Percentiles rank a stretch among this genome's conserved stretches.
phyloP scores from a whole-genome alignment of 2,113 vertebrate species.

The Oreochromis aureus region DNA sequence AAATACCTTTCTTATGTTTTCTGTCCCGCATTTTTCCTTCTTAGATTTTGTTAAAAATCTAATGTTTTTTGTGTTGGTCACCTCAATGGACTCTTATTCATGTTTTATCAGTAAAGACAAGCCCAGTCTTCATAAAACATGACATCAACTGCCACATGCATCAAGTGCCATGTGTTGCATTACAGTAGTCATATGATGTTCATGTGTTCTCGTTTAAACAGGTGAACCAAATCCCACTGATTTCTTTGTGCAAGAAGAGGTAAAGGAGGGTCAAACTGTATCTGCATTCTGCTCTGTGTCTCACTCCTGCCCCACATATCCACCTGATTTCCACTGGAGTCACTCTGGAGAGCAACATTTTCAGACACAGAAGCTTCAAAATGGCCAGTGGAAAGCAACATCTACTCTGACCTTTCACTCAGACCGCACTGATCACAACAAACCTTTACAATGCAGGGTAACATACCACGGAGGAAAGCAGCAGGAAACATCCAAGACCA shows the following conservation, averaged over 20 bases:
- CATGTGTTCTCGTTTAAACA: background rate
- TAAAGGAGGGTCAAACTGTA: background rate
- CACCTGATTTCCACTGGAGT: conserved; percentile 59
- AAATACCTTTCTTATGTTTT: background rate
- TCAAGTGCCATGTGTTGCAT: background rate
- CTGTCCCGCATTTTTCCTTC: background rate
- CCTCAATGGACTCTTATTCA: background rate
- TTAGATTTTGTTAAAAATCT: background rate
- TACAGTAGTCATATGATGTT: background rate
- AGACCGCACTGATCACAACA: conserved; percentile 30
- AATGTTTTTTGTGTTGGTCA: background rate
- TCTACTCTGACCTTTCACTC: conserved; percentile 55
- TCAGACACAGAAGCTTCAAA: background rate
- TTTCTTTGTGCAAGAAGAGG: conserved; percentile 18
- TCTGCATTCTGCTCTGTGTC: conserved; percentile 49
- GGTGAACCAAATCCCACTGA: background rate
- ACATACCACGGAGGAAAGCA: background rate
- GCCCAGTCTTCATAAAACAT: background rate
- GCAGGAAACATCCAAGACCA: background rate
- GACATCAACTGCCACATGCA: background rate
- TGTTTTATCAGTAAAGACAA: background rate
- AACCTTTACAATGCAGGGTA: conserved; percentile 36
- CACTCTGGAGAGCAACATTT: conserved; percentile 4
- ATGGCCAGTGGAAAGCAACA: conserved; percentile 37
- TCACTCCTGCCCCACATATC: conserved; percentile 55